A percentile compares a stretch with the other conserved stretches of the same genome.
These are phyloP conservation scores for Coelopa pilipes DNA, from an alignment of 2,888 invertebrate genomes.

Conservation along the genomic window DNA sequence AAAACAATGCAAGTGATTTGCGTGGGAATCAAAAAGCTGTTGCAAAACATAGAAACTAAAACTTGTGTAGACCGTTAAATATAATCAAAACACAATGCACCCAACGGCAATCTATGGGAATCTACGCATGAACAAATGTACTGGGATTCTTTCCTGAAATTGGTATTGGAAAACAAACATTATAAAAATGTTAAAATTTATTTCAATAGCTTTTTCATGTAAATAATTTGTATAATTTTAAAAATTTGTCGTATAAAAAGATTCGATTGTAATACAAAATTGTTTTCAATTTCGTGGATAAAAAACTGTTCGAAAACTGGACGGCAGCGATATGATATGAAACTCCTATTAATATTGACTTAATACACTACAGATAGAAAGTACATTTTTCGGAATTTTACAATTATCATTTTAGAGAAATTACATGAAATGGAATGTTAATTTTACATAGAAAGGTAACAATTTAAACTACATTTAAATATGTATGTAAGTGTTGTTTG, in stretches of 20 bases:
- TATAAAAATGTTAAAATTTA: too few species aligned
- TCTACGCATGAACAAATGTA: too few species aligned
- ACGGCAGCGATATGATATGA: not conserved
- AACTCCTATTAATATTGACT: conserved; percentile 13
- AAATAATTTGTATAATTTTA: not conserved
- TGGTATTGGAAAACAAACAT: too few species aligned
- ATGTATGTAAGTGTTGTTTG: conserved; percentile 4
- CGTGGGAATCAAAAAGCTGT: conserved; percentile 16
- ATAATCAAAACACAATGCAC: too few species aligned
- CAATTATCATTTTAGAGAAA: conserved; percentile 20
- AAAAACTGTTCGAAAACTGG: conserved; percentile 1
- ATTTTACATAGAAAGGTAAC: conserved; percentile 34
- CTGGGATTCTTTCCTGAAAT: too few species aligned
- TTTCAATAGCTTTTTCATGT: too few species aligned
- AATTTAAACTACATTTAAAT: conserved; percentile 7
- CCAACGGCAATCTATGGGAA: too few species aligned
- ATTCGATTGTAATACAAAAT: not conserved
- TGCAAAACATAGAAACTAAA: conserved; percentile 1
- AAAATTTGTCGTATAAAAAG: not conserved
- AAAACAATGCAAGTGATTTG: conserved; percentile 23
- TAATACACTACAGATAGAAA: too few species aligned
- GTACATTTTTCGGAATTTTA: conserved; percentile 31
- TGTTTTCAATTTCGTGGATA: not conserved
- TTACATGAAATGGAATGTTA: conserved; percentile 28
- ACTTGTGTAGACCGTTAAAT: too few species aligned